Evolutionary conservation across 1,140 invertebrate genomes (phyloP).

Genomic region (Pachypeltis micranthus): DNA sequence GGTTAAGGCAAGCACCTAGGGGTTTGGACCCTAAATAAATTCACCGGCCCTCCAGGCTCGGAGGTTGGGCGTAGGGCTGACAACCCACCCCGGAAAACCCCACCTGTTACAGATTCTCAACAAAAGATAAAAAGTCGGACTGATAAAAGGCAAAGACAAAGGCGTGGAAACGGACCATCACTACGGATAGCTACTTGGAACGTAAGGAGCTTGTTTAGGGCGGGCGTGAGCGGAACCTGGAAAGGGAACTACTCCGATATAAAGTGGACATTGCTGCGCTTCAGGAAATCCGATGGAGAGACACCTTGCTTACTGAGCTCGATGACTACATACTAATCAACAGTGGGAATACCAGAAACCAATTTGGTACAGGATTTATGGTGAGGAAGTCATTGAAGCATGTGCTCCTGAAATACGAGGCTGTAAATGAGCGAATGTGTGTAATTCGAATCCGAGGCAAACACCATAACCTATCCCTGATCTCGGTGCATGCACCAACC

Average conservation of each 20-base stretch:
- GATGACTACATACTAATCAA: conserved; percentile 5
- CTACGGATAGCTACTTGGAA: conserved; percentile 22
- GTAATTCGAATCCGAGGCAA: conserved; percentile 13
- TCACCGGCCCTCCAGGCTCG: no score
- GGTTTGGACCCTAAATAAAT: no score
- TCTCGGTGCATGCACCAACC: no score
- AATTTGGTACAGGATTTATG: conserved; percentile 15
- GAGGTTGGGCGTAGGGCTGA: no score
- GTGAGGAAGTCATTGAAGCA: conserved; percentile 3
- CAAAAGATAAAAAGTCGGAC: conserved; percentile 10
- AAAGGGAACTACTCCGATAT: conserved; percentile 21
- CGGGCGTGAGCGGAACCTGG: conserved; percentile 16
- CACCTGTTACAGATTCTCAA: no score
- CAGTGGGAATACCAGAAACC: conserved; percentile 7
- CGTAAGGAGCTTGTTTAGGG: conserved; percentile 17
- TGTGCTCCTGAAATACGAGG: conserved; percentile 11
- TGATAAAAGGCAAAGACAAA: conserved; percentile 9
- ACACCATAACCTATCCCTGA: no score
- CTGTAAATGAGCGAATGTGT: conserved; percentile 20
- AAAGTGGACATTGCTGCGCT: conserved; percentile 22
- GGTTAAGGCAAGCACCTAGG: no score
- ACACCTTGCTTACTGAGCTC: conserved; percentile 1
- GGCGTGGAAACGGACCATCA: background rate
- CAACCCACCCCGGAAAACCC: no score
- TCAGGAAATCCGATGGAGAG: conserved; percentile 22